phyloP scores from a whole-genome alignment of 2,797 vertebrate genomes.

The Enteromius radiatus region DNA sequence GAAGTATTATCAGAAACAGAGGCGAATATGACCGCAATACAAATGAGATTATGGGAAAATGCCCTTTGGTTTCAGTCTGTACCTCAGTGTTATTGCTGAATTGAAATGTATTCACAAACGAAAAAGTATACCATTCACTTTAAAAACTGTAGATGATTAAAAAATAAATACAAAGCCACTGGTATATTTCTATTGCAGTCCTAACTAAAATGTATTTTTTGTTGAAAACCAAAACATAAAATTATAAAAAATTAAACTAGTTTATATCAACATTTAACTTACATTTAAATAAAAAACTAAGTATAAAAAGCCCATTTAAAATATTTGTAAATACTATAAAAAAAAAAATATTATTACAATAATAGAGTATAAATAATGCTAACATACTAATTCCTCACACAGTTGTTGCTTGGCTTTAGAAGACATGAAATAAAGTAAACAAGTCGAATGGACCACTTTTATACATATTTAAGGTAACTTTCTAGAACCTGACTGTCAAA shows the following conservation, averaged over 20 bases:
- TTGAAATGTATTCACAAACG: background rate
- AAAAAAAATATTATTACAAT: too few relatives aligned
- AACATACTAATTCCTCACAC: background rate
- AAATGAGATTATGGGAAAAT: constrained; percentile 5
- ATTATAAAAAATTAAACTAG: background rate
- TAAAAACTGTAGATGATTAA: background rate
- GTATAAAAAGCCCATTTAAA: background rate
- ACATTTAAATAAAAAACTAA: background rate
- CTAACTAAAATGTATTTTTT: too few relatives aligned
- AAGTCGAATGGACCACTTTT: background rate
- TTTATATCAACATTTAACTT: background rate
- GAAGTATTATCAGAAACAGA: background rate
- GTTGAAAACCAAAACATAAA: background rate
- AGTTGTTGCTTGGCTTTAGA: background rate
- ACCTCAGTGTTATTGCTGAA: background rate
- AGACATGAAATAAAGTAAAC: background rate
- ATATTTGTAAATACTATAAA: background rate
- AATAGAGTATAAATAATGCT: background rate
- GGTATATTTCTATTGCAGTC: background rate
- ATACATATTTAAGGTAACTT: background rate
- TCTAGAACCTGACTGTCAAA: background rate
- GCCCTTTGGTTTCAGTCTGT: background rate
- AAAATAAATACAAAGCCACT: background rate
- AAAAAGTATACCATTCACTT: background rate
- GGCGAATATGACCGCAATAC: background rate